Conservation (phyloP, 2,888 invertebrate genomes). For the Lasioglossum calceatum region DNA sequence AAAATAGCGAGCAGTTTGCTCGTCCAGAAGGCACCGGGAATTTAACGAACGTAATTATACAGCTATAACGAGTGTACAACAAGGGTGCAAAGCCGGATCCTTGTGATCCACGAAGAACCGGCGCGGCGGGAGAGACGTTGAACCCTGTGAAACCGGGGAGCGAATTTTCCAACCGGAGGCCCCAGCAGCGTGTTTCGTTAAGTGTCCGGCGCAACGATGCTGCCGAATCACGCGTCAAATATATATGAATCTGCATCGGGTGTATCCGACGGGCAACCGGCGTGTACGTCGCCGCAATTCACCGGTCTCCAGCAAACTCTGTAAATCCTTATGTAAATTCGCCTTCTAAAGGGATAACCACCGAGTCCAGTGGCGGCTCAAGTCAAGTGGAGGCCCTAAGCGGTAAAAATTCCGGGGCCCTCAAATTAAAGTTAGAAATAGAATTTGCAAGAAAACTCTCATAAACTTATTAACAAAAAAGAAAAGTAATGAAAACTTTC, state of each 20-base stretch:
- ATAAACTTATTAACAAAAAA: too few relatives aligned
- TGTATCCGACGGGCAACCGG: background rate
- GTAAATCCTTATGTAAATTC: constrained; percentile 73
- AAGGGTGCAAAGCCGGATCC: background rate
- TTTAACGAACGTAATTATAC: constrained; percentile 52
- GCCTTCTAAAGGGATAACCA: constrained; percentile 64
- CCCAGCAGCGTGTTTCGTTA: background rate
- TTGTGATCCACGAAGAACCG: background rate
- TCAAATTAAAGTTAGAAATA: too few relatives aligned
- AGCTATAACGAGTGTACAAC: constrained; percentile 21
- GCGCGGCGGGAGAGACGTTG: background rate
- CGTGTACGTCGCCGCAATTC: constrained; percentile 27
- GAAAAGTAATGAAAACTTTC: too few relatives aligned
- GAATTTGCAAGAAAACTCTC: too few relatives aligned
- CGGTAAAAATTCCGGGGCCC: too few relatives aligned
- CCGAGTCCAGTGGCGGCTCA: constrained; percentile 39
- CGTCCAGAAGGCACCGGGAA: constrained; percentile 34
- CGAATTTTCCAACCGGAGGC: background rate
- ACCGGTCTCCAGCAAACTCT: constrained; percentile 44
- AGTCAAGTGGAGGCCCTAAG: too few relatives aligned
- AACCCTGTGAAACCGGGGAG: background rate
- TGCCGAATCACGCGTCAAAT: constrained; percentile 54
- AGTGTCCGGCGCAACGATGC: constrained; percentile 23
- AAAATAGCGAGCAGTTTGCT: constrained; percentile 51
- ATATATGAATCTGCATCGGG: constrained; percentile 57